phyloP scores from a whole-genome alignment of 2,797 vertebrate genomes.

The Pseudomugil gertrudae region DNA sequence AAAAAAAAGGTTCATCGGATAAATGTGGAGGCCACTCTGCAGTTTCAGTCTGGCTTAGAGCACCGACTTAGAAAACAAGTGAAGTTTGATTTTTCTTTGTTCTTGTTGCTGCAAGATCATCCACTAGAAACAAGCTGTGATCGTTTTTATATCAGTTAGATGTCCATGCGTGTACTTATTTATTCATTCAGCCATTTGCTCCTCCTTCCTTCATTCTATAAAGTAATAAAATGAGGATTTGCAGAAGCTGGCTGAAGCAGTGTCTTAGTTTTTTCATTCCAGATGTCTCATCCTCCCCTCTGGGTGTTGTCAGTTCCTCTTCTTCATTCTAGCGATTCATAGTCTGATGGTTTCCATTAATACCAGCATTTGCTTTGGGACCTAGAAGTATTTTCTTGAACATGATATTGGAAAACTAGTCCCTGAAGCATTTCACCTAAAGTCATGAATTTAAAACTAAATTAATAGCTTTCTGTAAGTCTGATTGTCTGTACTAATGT shows the following conservation, averaged over 20 bases:
- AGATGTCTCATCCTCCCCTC: constrained; percentile 37
- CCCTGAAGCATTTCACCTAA: constrained; percentile 9
- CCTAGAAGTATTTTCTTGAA: constrained; percentile 24
- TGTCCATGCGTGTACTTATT: background rate
- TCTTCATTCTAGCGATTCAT: constrained; percentile 39
- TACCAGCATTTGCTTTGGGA: constrained; percentile 12
- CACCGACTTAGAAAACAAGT: background rate
- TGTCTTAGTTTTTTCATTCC: constrained; percentile 13
- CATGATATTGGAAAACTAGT: constrained; percentile 13
- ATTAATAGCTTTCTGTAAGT: background rate
- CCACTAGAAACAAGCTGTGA: constrained; percentile 4
- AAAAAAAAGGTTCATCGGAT: constrained; percentile 6
- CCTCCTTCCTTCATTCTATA: constrained; percentile 22
- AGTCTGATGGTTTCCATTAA: constrained; percentile 48
- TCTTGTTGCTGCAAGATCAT: background rate
- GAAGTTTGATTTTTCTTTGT: background rate
- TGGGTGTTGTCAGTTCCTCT: constrained; percentile 49
- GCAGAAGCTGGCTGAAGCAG: constrained; percentile 12
- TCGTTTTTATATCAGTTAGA: background rate
- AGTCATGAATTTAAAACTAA: background rate
- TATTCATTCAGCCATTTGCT: background rate
- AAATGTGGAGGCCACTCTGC: background rate
- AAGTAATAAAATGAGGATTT: constrained; percentile 22
- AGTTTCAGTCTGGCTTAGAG: background rate
- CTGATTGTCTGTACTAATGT: background rate